phyloP scores from a whole-genome alignment of 2,888 invertebrate species.

The Oscheius onirici region DNA sequence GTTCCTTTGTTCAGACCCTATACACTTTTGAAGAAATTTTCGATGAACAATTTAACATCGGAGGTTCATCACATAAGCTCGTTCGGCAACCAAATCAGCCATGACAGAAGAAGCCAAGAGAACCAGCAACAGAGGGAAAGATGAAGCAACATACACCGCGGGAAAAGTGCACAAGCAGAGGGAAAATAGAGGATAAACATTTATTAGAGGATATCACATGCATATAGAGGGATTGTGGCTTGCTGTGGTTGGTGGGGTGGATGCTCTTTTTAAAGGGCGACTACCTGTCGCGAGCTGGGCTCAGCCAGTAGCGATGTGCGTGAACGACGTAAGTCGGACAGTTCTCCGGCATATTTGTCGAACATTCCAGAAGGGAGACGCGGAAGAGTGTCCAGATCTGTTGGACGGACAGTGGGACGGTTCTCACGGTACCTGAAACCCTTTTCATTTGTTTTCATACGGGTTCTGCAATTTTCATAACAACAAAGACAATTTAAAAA shows the following conservation, averaged over 20 bases:
- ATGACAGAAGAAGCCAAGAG: neutral
- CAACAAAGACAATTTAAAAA: too few species aligned
- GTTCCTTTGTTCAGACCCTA: too few species aligned
- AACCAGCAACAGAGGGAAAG: slow-evolving; percentile 11
- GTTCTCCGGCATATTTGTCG: slow-evolving; percentile 70
- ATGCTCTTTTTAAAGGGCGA: slow-evolving; percentile 45
- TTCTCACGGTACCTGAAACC: slow-evolving; percentile 57
- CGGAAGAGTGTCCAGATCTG: slow-evolving; percentile 40
- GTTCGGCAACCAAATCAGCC: too few species aligned
- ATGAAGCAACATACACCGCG: neutral
- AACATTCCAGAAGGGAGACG: slow-evolving; percentile 69
- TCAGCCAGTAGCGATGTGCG: slow-evolving; percentile 65
- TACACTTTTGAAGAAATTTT: too few species aligned
- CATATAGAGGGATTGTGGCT: slow-evolving; percentile 17
- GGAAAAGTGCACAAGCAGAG: too few species aligned
- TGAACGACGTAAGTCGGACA: slow-evolving; percentile 69
- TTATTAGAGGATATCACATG: slow-evolving; percentile 25
- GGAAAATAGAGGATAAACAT: slow-evolving; percentile 8
- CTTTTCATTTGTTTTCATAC: neutral
- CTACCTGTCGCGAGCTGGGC: slow-evolving; percentile 57
- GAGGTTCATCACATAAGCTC: too few species aligned
- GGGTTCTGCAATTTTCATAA: neutral
- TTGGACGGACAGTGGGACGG: slow-evolving; percentile 36
- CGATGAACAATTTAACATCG: too few species aligned
- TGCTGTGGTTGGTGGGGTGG: neutral